Percentiles rank a stretch among this genome's conserved stretches.
Evolutionary conservation across 2,888 invertebrate genomes (phyloP).

Genomic region (Agrochola macilenta): DNA sequence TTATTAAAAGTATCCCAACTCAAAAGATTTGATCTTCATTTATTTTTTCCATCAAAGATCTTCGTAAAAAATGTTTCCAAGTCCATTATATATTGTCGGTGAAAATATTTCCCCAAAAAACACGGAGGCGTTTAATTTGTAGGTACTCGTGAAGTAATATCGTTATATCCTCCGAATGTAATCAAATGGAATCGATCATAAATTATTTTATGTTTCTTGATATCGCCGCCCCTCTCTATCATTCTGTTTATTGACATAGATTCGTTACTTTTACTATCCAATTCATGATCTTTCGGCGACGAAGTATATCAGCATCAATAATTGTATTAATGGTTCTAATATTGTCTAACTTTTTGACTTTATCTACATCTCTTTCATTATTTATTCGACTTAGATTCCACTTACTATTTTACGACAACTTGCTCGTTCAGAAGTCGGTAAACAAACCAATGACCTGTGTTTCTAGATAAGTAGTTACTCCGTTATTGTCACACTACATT

Average conservation of each 20-base stretch:
- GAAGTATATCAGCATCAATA: slow-evolving; percentile 24
- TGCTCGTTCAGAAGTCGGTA: neutral
- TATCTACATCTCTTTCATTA: neutral
- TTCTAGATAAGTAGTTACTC: slow-evolving; percentile 3
- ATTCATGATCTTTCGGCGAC: slow-evolving; percentile 16
- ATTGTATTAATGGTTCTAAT: slow-evolving; percentile 1
- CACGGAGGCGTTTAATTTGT: slow-evolving; percentile 66
- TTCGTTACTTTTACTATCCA: slow-evolving; percentile 36
- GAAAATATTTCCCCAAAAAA: slow-evolving; percentile 65
- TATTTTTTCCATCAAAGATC: neutral
- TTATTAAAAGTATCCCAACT: slow-evolving; percentile 24
- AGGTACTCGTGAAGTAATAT: slow-evolving; percentile 50
- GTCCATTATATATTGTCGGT: slow-evolving; percentile 40
- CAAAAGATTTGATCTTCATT: slow-evolving; percentile 9
- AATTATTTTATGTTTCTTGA: slow-evolving; percentile 58
- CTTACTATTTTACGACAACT: neutral
- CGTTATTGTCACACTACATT: slow-evolving; percentile 56
- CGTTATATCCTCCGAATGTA: slow-evolving; percentile 60
- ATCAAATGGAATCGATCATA: slow-evolving; percentile 61
- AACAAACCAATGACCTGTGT: slow-evolving; percentile 11
- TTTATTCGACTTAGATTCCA: neutral
- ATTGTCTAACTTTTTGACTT: slow-evolving; percentile 10
- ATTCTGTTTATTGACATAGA: slow-evolving; percentile 54
- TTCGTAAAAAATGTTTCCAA: slow-evolving; percentile 19
- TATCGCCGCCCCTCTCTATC: slow-evolving; percentile 41